Percentiles rank a stretch among this genome's conserved stretches.
Conservation (phyloP, 2,113 vertebrate genomes). For the Thomomys bottae region DNA sequence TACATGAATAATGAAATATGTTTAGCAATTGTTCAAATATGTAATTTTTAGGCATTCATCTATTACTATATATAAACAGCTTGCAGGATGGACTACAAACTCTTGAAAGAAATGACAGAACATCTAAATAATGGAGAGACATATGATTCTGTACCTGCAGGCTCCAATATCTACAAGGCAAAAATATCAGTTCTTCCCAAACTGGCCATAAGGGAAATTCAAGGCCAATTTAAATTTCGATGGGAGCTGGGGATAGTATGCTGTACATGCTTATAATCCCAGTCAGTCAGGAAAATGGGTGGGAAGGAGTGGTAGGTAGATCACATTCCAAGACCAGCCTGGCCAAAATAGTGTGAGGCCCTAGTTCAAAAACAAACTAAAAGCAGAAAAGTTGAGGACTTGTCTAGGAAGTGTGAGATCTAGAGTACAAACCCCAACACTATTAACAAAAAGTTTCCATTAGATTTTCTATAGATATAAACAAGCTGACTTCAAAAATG, state of each 20-base stretch:
- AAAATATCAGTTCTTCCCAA: not conserved
- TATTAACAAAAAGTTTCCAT: not conserved
- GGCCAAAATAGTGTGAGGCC: too few relatives aligned
- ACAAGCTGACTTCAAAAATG: not conserved
- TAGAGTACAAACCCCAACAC: too few relatives aligned
- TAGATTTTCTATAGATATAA: not conserved
- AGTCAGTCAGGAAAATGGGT: too few relatives aligned
- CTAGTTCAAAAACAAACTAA: too few relatives aligned
- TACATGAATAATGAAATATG: not conserved
- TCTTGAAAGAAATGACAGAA: conserved; percentile 2
- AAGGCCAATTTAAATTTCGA: not conserved
- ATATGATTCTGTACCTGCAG: not conserved
- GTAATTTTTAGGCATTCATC: not conserved
- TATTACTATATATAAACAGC: not conserved
- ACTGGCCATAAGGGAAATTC: not conserved
- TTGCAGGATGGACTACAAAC: not conserved
- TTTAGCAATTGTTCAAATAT: not conserved
- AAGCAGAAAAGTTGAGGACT: too few relatives aligned
- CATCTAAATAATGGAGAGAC: not conserved
- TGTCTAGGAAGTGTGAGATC: too few relatives aligned
- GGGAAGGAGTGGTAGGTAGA: too few relatives aligned
- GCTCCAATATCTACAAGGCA: not conserved
- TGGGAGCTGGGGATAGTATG: too few relatives aligned
- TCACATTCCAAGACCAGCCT: too few relatives aligned
- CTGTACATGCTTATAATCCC: too few relatives aligned